Conservation (phyloP, 2,113 vertebrate genomes). For the Gymnobelideus leadbeateri region DNA sequence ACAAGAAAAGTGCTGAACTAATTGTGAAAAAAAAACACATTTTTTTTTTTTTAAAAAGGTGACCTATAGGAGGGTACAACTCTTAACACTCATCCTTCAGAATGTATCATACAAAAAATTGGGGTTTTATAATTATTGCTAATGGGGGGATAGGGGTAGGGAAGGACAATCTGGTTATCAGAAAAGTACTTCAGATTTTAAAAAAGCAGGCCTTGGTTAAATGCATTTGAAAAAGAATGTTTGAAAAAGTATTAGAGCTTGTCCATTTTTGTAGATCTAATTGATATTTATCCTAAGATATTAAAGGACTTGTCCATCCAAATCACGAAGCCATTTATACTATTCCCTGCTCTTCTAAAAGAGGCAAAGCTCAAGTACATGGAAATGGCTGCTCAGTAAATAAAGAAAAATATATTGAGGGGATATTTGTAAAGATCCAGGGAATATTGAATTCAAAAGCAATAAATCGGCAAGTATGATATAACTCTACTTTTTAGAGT, state of each 20-base stretch:
- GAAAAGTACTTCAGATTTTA: conserved; percentile 26
- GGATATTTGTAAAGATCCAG: not conserved
- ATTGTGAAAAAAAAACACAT: conserved; percentile 29
- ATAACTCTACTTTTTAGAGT: not conserved
- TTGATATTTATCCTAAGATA: not conserved
- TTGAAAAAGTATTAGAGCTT: not conserved
- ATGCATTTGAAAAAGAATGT: not conserved
- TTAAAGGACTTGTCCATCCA: conserved; percentile 1
- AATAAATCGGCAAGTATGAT: conserved; percentile 37
- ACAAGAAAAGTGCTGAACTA: not conserved
- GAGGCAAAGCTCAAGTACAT: conserved; percentile 8
- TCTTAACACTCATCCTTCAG: not conserved
- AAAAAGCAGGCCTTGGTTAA: not conserved
- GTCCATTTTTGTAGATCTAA: not conserved
- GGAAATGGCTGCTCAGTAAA: conserved; percentile 38
- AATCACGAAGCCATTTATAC: conserved; percentile 40
- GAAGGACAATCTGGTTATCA: not conserved
- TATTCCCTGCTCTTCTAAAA: not conserved
- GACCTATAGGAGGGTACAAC: not conserved
- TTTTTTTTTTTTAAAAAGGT: not conserved
- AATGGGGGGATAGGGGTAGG: not conserved
- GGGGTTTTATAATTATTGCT: not conserved
- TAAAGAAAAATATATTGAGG: conserved; percentile 45
- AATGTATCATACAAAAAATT: not conserved
- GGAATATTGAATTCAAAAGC: conserved; percentile 55